Evolutionary conservation across 2,113 vertebrate genomes (phyloP).

Genomic region (Python bivittatus): DNA sequence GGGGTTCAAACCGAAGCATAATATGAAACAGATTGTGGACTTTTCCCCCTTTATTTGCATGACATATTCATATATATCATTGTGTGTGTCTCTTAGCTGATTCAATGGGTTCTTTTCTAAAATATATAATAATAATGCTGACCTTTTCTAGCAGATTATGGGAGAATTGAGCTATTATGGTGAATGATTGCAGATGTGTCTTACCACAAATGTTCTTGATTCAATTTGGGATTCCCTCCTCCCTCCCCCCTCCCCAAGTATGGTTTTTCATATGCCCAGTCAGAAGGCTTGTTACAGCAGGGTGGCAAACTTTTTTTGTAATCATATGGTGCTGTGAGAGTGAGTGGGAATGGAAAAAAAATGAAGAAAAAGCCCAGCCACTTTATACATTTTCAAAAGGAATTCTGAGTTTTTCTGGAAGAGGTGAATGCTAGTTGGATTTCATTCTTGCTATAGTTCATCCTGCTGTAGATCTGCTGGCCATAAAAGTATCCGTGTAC

Average conservation of each 20-base stretch:
- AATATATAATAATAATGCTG: neutral
- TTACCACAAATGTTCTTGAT: neutral
- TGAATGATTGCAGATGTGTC: neutral
- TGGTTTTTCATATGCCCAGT: neutral
- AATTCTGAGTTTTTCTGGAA: neutral
- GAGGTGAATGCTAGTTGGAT: neutral
- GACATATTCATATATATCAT: rapidly evolving
- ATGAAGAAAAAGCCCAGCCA: neutral
- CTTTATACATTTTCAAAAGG: neutral
- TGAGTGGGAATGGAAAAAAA: neutral
- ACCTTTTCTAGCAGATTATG: neutral
- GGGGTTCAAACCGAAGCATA: neutral
- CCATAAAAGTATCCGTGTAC: neutral
- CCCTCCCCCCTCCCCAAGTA: neutral
- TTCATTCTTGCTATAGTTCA: neutral
- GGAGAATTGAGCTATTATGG: neutral
- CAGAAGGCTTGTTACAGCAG: neutral
- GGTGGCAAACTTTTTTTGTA: neutral
- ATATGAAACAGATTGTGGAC: constrained; percentile 1
- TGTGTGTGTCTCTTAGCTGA: neutral
- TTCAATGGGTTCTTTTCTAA: constrained; percentile 24
- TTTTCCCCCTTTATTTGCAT: neutral
- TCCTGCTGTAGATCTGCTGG: neutral
- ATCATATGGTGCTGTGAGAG: neutral
- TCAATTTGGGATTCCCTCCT: neutral